Evolutionary conservation across 1,140 invertebrate species (phyloP), one percentile per base, ranked within the genome.

Genomic region (Listronotus oregonensis): DNA sequence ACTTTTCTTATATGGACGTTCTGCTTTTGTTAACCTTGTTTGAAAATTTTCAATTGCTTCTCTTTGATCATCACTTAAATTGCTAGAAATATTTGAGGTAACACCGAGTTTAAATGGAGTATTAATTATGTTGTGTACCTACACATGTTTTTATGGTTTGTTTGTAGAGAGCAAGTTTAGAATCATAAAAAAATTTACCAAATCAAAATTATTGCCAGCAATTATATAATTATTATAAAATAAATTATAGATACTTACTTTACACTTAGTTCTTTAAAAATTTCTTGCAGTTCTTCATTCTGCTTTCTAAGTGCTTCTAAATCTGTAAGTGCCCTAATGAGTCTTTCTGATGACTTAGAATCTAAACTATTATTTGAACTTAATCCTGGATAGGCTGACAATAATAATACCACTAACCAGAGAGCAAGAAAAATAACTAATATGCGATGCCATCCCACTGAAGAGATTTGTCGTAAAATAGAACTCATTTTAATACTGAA

Each of bases 31-130:
- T 50, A 79, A 62, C 15, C 77, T 61, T 15, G 65, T 69, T 64
- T 79, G 75, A 64, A 79, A 78, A 42, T 78, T 78, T 67, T 79
- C 78, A 42, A 79, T 74, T 4, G 73, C 74, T 59, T 78, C 75
- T 68, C 76, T 77, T 61, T 79, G 76, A 42, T 79, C 76, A 34
- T 69, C 64, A 66, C 75, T 76, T 56, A 79, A 70, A 68, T 73
- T 74, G 37, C 75, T 79, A 51, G 42, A 70, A 77, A 56, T 14
- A 49, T 31, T 2, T 10, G 11, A 8, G 8, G 3, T 37, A 10
- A 37, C 1, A 37, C 2, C 8, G 11, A 10, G 1, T 10, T 37
- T 37, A 12, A 37, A 37, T 37, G 3, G 34, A 37, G 34, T 8
- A n/a, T n/a, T n/a, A n/a, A n/a, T n/a, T n/a, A n/a, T n/a, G n/a